Conservation (phyloP, 2,113 vertebrate genomes). For the Peromyscus leucopus region DNA sequence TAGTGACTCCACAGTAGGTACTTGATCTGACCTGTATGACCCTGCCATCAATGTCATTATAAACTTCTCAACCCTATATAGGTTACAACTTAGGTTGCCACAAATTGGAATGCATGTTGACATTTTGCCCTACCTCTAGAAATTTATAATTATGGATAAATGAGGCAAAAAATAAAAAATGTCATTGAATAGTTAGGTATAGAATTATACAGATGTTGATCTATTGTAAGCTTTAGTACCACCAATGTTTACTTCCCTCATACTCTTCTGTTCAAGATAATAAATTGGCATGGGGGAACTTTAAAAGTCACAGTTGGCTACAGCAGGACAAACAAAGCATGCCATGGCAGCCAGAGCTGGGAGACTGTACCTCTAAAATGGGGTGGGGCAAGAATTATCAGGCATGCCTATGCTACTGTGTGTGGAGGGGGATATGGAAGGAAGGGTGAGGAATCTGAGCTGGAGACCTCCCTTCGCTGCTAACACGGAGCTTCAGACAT, state of each 20-base stretch:
- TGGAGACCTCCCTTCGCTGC: background rate
- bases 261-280: conserved; percentile 6
- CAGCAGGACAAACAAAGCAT: background rate
- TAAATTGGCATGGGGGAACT: background rate
- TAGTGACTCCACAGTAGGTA: background rate
- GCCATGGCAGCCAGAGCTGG: background rate
- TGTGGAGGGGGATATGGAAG: background rate
- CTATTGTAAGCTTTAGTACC: background rate
- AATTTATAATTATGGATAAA: conserved; percentile 42
- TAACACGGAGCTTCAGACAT: background rate
- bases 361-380: background rate
- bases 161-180: background rate
- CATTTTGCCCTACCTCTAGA: conserved; percentile 33
- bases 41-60: conserved; percentile 25
- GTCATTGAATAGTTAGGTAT: background rate
- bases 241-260: conserved; percentile 35
- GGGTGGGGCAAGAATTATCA: conserved; percentile 20
- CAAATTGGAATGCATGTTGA: conserved; percentile 36
- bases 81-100: background rate
- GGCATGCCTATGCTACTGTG: background rate
- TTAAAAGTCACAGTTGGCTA: conserved; percentile 16
- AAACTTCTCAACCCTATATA: conserved; percentile 8
- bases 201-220: conserved; percentile 6
- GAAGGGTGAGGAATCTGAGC: conserved; percentile 4
- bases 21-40: conserved; percentile 12